Evolutionary conservation across 2,113 vertebrate species (phyloP).

Genomic region (Microcebus lehilahytsara): DNA sequence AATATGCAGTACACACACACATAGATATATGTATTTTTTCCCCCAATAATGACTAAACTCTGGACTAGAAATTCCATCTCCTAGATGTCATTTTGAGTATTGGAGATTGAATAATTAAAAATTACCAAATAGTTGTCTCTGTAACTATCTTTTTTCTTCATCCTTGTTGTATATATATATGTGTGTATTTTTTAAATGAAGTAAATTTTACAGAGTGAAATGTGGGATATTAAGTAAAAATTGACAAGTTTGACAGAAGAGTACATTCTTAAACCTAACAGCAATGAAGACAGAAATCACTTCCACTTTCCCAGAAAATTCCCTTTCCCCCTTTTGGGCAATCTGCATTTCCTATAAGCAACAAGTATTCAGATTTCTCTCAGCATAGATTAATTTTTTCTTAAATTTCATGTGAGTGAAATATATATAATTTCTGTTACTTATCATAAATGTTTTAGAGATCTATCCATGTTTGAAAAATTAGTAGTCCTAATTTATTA

Average conservation of each 20-base stretch:
- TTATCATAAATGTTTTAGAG: not conserved
- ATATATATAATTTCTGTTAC: not conserved
- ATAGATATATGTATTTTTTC: not conserved
- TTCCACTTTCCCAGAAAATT: not conserved
- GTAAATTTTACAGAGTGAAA: not conserved
- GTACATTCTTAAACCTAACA: not conserved
- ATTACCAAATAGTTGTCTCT: not conserved
- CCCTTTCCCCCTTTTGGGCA: not conserved
- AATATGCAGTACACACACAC: not conserved
- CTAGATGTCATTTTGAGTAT: not conserved
- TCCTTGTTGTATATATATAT: not conserved
- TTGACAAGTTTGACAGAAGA: not conserved
- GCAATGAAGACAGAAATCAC: not conserved
- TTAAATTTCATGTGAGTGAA: not conserved
- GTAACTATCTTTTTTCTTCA: not conserved
- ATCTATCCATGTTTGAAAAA: not conserved
- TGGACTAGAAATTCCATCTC: not conserved
- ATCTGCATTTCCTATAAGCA: not conserved
- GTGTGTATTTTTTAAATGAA: not conserved
- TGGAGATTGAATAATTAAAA: not conserved
- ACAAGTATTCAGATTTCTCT: not conserved
- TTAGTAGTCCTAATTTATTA: not conserved
- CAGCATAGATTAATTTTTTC: not conserved
- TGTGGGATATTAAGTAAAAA: not conserved
- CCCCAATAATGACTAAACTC: not conserved